Evolutionary conservation across 2,113 vertebrate genomes (phyloP).

Genomic region (Trinectes maculatus): DNA sequence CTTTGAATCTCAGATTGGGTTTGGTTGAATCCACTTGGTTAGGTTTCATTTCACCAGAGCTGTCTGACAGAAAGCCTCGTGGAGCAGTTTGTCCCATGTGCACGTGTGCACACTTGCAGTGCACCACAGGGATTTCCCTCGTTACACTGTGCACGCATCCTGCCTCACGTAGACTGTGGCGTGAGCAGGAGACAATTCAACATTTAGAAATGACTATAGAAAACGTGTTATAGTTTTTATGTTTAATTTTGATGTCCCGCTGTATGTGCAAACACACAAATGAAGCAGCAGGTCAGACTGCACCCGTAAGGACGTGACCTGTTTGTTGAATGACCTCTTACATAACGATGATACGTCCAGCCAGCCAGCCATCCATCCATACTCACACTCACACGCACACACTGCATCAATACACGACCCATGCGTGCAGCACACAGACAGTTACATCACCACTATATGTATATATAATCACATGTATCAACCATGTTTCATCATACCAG

Average conservation of each 20-base stretch:
- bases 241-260: not conserved
- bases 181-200: not conserved
- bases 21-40: not conserved
- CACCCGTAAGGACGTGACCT: slow-evolving; percentile 5
- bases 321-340: slow-evolving; percentile 26
- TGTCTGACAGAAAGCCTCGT: not conserved
- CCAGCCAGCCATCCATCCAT: not conserved
- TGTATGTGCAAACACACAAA: not conserved
- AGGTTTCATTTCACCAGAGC: not conserved
- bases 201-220: too few species aligned
- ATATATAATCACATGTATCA: not conserved
- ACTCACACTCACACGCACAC: not conserved
- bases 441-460: slow-evolving; percentile 16
- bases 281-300: not conserved
- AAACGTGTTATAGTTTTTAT: not conserved
- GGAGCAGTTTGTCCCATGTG: not conserved
- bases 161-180: slow-evolving; percentile 64
- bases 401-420: slow-evolving; percentile 2
- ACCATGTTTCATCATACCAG: not conserved
- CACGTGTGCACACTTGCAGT: not conserved
- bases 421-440: slow-evolving; percentile 11
- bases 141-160: slow-evolving; percentile 33
- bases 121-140: slow-evolving; percentile 62
- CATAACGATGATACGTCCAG: slow-evolving; percentile 35
- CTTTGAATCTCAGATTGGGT: not conserved